Base-by-base conservation (phyloP, 1,140 invertebrate species). In the Neodiprion virginianus region DNA sequence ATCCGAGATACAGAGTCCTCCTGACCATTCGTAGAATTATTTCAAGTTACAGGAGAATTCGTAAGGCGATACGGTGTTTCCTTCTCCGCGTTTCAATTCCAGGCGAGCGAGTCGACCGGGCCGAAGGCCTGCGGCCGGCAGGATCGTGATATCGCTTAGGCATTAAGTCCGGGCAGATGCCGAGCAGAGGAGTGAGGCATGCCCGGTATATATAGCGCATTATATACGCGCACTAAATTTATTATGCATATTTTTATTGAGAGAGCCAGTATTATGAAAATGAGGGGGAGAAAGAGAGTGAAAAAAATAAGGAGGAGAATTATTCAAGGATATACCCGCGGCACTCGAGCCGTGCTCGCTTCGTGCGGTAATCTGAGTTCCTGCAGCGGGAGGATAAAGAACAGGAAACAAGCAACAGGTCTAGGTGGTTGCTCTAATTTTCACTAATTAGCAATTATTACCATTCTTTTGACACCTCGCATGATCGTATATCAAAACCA, bases 381-480 rank as follows among this genome's bases (percentile, higher is more conserved):
- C 28, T 40, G 28, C 28, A 40, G 28, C 28, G 28, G 28, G 7
- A 61, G 53, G 14, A 21, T 47, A 69, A 69, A 69, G 21, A 69
- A 69, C 67, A 21, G 67, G 67, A 69, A 69, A 69, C 67, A 23
- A 21, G 67, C 21, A 69, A 69, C 21, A 21, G 67, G 67, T 23
- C 67, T 21, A 69, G 17, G 28, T 40, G 28, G 40, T 47, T 21
- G 67, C 11, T 11, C 23, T 69, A 7, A 17, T 69, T 69, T 69
- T 47, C 17, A 69, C 67, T 69, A 69, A 69, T 69, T 69, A 69
- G 67, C 67, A 9, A 69, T 69, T 69, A 69, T 23, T 69, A 69
- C 67, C 10, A 23, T 23, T 47, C 67, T 69, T 69, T 69, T 69
- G 67, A 23, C 67, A 69, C 67, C 67, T 69, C 67, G 23, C 67